Evolutionary conservation across 2,113 vertebrate species (phyloP).

Genomic region (Craseonycteris thonglongyai): DNA sequence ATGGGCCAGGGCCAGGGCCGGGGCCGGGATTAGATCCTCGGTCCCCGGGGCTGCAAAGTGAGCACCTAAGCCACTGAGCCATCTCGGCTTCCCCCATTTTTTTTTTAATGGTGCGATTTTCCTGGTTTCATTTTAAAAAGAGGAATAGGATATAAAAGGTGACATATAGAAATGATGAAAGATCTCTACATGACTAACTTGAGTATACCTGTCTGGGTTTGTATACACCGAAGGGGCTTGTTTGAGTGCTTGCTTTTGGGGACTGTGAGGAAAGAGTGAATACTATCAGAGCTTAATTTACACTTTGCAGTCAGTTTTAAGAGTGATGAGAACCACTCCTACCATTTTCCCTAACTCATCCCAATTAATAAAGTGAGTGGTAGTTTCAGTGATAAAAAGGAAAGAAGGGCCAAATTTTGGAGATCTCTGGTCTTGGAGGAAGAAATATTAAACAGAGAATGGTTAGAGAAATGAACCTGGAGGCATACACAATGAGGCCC

Average conservation of each 20-base stretch:
- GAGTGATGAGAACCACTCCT: not conserved
- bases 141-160: not conserved
- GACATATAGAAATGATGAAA: not conserved
- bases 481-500: not conserved
- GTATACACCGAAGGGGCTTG: not conserved
- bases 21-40: too few species aligned
- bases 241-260: not conserved
- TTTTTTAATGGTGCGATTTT: not conserved
- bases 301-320: not conserved
- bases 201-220: not conserved
- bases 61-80: too few species aligned
- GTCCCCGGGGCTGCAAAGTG: too few species aligned
- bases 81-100: too few species aligned
- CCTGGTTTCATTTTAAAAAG: not conserved
- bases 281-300: not conserved
- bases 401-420: not conserved
- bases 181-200: not conserved
- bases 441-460: not conserved
- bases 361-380: not conserved
- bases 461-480: not conserved
- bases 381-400: conserved; percentile 41
- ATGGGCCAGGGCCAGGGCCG: too few species aligned
- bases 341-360: too few species aligned
- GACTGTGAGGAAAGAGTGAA: not conserved
- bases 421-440: not conserved